Conservation (phyloP, 2,797 vertebrate genomes). For the Squalus acanthias region DNA sequence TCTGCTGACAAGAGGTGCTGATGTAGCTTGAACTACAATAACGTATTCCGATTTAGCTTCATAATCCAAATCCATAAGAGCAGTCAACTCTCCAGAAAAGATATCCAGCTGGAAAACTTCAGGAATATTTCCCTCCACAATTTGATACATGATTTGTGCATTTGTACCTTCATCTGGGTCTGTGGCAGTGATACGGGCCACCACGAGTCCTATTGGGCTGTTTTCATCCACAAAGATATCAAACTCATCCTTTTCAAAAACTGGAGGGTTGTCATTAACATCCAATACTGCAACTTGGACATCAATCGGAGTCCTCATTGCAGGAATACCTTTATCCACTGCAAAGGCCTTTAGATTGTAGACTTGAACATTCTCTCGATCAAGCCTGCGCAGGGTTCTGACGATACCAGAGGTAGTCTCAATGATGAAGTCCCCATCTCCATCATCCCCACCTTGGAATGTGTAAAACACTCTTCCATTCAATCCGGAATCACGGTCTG, state of each 20-base stretch:
- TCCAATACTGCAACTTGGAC: constrained; percentile 81
- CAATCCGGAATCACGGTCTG: constrained; percentile 81
- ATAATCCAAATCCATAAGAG: constrained; percentile 84
- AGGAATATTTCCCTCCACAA: constrained; percentile 93
- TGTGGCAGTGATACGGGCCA: constrained; percentile 79
- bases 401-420: constrained; percentile 92
- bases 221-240: constrained; percentile 92
- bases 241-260: constrained; percentile 87
- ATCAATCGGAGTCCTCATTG: constrained; percentile 71
- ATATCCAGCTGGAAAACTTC: constrained; percentile 95
- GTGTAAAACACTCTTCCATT: constrained; percentile 91
- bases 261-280: constrained; percentile 90
- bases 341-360: constrained; percentile 77
- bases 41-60: constrained; percentile 80
- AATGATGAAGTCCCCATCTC: constrained; percentile 87
- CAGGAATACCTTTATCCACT: constrained; percentile 82
- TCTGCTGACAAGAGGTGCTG: constrained; percentile 86
- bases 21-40: constrained; percentile 92
- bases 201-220: constrained; percentile 85
- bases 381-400: constrained; percentile 78
- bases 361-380: constrained; percentile 81
- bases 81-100: constrained; percentile 87
- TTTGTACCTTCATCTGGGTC: constrained; percentile 94
- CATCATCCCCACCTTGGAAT: constrained; percentile 86
- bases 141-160: constrained; percentile 97